Conservation (phyloP, 1,140 invertebrate genomes). For the Amyelois transitella region DNA sequence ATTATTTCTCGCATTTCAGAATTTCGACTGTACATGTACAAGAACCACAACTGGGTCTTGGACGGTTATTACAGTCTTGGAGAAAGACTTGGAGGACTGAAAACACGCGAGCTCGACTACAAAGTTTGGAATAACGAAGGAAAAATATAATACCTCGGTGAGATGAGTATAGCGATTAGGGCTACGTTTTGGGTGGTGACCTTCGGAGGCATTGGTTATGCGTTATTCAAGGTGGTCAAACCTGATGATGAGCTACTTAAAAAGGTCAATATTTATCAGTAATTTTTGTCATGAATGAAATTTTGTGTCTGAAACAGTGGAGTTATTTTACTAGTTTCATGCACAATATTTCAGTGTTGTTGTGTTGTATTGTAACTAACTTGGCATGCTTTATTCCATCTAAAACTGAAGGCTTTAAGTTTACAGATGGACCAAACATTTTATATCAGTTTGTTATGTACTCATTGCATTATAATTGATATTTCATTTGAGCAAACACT, state of each 20-base stretch:
- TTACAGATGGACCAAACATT: too few relatives aligned
- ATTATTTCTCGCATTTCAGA: too few relatives aligned
- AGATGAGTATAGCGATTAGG: slow-evolving; percentile 68
- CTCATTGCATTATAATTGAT: too few relatives aligned
- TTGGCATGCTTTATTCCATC: neutral
- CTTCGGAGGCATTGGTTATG: slow-evolving; percentile 74
- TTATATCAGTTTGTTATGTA: too few relatives aligned
- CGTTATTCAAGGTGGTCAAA: slow-evolving; percentile 71
- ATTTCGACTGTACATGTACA: slow-evolving; percentile 76
- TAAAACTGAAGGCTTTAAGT: neutral
- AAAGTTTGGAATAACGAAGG: slow-evolving; percentile 70
- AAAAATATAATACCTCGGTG: slow-evolving; percentile 61
- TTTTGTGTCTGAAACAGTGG: neutral
- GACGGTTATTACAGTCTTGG: slow-evolving; percentile 78
- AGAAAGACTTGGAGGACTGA: slow-evolving; percentile 72
- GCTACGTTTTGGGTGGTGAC: slow-evolving; percentile 75
- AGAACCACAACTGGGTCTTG: slow-evolving; percentile 76
- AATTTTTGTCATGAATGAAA: slow-evolving; percentile 27
- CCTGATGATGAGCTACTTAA: slow-evolving; percentile 74
- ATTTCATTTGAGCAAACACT: too few relatives aligned
- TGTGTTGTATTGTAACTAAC: slow-evolving; percentile 5
- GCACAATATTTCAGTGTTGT: neutral
- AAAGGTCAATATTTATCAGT: slow-evolving; percentile 66
- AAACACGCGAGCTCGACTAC: slow-evolving; percentile 70
- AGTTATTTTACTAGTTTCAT: neutral